Percentiles rank a stretch among this genome's conserved stretches.
These are phyloP conservation scores for Poecilus cupreus DNA, from an alignment of 2,888 invertebrate species.

Conservation along the genomic window DNA sequence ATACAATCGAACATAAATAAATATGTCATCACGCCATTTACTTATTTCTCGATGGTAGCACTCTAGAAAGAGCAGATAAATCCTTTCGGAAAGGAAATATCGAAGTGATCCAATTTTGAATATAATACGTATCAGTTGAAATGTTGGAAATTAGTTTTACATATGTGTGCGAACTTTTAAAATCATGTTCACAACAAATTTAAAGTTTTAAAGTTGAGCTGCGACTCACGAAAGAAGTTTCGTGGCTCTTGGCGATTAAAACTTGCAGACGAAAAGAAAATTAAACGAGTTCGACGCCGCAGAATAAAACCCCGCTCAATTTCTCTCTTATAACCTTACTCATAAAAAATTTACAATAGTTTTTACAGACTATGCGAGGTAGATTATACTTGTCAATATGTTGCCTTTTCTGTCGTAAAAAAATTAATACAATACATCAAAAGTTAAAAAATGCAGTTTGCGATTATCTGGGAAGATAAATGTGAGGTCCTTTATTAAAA, in stretches of 20 bases:
- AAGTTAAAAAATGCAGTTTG: background rate
- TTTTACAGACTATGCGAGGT: background rate
- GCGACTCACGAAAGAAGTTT: background rate
- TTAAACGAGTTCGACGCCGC: slow-evolving; percentile 12
- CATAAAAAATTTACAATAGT: background rate
- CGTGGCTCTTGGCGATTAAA: slow-evolving; percentile 23
- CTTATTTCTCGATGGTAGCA: no score
- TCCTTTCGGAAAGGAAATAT: no score
- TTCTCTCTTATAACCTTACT: background rate
- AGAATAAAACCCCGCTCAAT: background rate
- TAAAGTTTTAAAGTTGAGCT: slow-evolving; percentile 15
- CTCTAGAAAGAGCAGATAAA: no score
- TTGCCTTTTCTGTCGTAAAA: background rate
- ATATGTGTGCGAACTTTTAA: background rate
- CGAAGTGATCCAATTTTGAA: background rate
- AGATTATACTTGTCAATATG: background rate
- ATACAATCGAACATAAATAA: no score
- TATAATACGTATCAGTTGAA: background rate
- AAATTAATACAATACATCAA: background rate
- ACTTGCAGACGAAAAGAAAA: slow-evolving; percentile 11
- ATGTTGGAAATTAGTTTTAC: slow-evolving; percentile 21
- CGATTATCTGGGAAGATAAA: background rate
- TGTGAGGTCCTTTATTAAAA: background rate
- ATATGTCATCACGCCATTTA: background rate
- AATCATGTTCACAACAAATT: slow-evolving; percentile 37